Percentiles rank a stretch among this genome's conserved stretches.
These are phyloP conservation scores for Acanthis flammea DNA, from an alignment of 2,797 vertebrate genomes.

Conservation along the genomic window DNA sequence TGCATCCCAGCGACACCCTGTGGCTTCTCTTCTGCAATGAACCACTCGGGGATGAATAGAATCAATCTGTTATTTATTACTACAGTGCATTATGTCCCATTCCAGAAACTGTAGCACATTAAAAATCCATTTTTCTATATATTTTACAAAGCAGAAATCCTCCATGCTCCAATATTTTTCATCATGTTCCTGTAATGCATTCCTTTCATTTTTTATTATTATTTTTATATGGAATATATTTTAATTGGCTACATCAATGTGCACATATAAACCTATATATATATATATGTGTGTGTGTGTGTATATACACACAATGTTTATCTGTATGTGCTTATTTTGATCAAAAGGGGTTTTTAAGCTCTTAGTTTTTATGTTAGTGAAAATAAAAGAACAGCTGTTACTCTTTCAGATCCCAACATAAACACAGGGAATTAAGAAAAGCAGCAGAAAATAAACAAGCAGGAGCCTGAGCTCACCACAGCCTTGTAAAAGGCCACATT, in stretches of 20 bases:
- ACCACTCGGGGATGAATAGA: background rate
- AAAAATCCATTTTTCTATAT: background rate
- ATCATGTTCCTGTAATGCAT: background rate
- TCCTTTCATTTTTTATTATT: background rate
- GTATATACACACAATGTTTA: fast-evolving
- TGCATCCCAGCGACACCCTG: slow-evolving; percentile 47
- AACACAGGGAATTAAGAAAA: background rate
- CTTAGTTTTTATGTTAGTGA: background rate
- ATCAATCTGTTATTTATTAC: fast-evolving
- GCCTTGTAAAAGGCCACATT: background rate
- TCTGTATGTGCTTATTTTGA: background rate
- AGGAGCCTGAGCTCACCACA: background rate
- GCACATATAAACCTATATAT: too few relatives aligned
- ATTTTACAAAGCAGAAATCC: background rate
- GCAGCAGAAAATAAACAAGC: background rate
- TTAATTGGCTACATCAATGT: background rate
- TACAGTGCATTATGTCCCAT: fast-evolving
- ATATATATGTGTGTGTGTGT: fast-evolving
- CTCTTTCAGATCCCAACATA: background rate
- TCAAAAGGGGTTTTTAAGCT: background rate
- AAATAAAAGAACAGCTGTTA: background rate
- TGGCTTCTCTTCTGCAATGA: background rate
- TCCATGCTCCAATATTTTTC: fast-evolving
- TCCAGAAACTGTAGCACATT: background rate
- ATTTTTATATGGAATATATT: background rate